Evolutionary conservation across 2,113 vertebrate species (phyloP).

Genomic region (Odocoileus hemionus): DNA sequence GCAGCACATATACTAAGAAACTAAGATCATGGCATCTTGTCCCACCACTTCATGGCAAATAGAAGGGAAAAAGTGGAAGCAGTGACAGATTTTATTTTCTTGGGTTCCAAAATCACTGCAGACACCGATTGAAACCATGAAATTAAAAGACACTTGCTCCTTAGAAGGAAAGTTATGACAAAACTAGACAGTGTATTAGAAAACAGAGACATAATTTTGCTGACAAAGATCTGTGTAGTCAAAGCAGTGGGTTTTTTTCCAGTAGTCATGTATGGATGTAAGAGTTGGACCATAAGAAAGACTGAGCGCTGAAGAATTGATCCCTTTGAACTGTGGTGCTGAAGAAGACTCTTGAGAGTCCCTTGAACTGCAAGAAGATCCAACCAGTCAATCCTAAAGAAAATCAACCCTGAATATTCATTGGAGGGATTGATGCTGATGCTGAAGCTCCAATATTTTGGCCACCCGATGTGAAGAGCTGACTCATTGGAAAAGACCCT

Average conservation of each 20-base stretch:
- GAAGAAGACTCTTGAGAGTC: background rate
- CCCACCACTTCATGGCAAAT: background rate
- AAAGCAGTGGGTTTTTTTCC: background rate
- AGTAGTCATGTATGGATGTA: background rate
- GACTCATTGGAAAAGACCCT: background rate
- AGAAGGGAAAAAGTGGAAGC: background rate
- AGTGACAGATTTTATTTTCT: background rate
- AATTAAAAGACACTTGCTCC: background rate
- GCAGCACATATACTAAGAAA: background rate
- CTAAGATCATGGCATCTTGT: background rate
- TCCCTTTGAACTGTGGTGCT: background rate
- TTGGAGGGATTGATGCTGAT: background rate
- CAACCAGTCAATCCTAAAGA: background rate
- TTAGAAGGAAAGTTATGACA: background rate
- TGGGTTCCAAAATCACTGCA: background rate
- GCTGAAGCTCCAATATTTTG: background rate
- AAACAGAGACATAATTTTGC: background rate
- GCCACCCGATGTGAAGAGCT: background rate
- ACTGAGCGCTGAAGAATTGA: background rate
- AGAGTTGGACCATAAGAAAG: background rate
- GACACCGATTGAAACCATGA: background rate
- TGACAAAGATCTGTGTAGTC: background rate
- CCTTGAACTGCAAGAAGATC: background rate
- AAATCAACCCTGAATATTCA: background rate
- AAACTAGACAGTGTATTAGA: background rate